phyloP scores from a whole-genome alignment of 2,797 vertebrate genomes.

The Sebastes reedi region DNA sequence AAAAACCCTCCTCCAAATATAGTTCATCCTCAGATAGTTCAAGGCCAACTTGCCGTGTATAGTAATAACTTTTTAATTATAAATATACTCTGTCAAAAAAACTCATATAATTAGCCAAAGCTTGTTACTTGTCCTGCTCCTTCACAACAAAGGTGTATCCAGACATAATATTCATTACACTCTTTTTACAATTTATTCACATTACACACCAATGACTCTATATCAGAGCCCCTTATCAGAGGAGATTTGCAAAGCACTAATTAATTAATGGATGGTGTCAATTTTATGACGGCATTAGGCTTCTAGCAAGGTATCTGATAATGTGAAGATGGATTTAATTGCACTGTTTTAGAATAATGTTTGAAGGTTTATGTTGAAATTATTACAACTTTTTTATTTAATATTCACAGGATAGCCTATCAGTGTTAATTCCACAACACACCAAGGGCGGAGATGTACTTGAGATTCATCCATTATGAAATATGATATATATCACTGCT shows the following conservation, averaged over 20 bases:
- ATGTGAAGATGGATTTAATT: neutral
- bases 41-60: neutral
- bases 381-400: neutral
- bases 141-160: neutral
- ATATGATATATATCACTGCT: neutral
- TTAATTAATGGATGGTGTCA: neutral
- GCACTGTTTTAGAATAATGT: neutral
- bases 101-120: neutral
- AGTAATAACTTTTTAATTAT: constrained; percentile 7
- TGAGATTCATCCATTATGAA: neutral
- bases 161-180: neutral
- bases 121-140: neutral
- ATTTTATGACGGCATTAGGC: neutral
- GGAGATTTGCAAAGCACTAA: neutral
- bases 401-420: neutral
- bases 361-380: neutral
- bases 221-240: neutral
- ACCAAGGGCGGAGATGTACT: neutral
- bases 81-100: neutral
- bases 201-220: neutral
- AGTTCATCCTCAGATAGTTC: neutral
- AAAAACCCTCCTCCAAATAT: neutral
- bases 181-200: neutral
- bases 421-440: neutral
- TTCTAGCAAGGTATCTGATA: neutral